A percentile compares a stretch with the other conserved stretches of the same genome.
These are phyloP conservation scores for Hydropsyche betteni DNA, from an alignment of 2,888 invertebrate genomes.

Conservation along the genomic window DNA sequence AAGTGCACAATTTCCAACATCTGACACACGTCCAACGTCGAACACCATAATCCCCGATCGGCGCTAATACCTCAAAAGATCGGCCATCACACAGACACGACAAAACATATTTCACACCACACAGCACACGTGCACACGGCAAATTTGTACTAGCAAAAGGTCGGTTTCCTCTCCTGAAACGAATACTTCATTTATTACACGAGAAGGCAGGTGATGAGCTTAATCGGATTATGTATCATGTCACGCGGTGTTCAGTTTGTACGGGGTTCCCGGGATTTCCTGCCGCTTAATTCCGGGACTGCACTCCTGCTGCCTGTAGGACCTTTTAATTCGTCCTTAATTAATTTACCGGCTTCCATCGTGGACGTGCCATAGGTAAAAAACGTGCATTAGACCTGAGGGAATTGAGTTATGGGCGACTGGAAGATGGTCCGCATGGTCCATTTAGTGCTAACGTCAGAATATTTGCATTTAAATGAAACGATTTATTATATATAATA, in stretches of 20 bases:
- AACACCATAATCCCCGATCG: too few species aligned
- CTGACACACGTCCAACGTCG: too few species aligned
- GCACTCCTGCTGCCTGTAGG: slow-evolving; percentile 24
- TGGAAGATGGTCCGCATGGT: too few species aligned
- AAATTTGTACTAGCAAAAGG: too few species aligned
- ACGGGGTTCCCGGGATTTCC: not conserved
- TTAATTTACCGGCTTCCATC: slow-evolving; percentile 35
- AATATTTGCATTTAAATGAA: too few species aligned
- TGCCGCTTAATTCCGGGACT: not conserved
- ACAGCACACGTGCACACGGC: too few species aligned
- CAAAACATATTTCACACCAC: too few species aligned
- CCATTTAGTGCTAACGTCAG: too few species aligned
- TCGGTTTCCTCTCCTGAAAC: slow-evolving; percentile 20
- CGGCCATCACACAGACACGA: too few species aligned
- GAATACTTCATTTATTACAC: slow-evolving; percentile 41
- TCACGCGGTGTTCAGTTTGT: slow-evolving; percentile 37
- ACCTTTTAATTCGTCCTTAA: slow-evolving; percentile 40
- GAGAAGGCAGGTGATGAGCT: slow-evolving; percentile 43
- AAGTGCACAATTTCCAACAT: too few species aligned
- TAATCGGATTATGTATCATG: slow-evolving; percentile 45
- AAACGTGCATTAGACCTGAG: slow-evolving; percentile 17
- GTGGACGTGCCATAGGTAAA: not conserved
- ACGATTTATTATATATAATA: too few species aligned
- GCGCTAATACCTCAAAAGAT: too few species aligned
- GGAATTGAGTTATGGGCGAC: slow-evolving; percentile 18